Percentiles rank a stretch among this genome's conserved stretches.
phyloP scores from a whole-genome alignment of 2,113 vertebrate genomes.

The Condylura cristata region DNA sequence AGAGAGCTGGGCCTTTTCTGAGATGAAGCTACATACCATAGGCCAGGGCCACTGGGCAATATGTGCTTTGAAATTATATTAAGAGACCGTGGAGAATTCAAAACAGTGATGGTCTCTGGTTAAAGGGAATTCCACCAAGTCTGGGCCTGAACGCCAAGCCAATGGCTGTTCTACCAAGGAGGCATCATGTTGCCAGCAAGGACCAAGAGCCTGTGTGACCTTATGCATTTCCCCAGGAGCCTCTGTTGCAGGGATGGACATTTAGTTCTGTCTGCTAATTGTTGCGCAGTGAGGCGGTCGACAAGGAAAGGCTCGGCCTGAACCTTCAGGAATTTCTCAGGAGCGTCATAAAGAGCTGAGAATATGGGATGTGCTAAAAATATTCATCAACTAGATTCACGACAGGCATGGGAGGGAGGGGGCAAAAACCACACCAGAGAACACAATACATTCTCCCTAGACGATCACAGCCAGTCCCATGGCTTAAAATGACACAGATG shows the following conservation, averaged over 20 bases:
- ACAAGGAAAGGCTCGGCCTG: not conserved
- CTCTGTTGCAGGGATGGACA: not conserved
- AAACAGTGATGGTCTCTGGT: not conserved
- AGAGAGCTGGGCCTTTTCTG: not conserved
- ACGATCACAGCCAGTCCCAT: accelerated
- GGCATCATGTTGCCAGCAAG: accelerated
- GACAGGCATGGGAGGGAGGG: not conserved
- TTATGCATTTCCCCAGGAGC: not conserved
- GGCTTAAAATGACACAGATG: not conserved
- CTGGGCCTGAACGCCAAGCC: not conserved
- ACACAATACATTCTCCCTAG: not conserved
- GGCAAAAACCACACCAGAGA: not conserved
- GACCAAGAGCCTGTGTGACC: not conserved
- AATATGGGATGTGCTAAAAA: not conserved
- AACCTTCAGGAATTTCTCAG: not conserved
- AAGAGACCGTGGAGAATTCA: not conserved
- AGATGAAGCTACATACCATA: not conserved
- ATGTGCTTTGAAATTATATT: not conserved
- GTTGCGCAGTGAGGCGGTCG: not conserved
- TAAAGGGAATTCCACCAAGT: not conserved
- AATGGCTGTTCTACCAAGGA: not conserved
- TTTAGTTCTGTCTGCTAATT: not conserved
- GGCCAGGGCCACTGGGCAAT: not conserved
- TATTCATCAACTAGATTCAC: not conserved
- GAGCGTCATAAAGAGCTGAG: not conserved